These are phyloP conservation scores for Phanerotoma sp. DNA, from an alignment of 2,888 invertebrate species.

Conservation along the genomic window DNA sequence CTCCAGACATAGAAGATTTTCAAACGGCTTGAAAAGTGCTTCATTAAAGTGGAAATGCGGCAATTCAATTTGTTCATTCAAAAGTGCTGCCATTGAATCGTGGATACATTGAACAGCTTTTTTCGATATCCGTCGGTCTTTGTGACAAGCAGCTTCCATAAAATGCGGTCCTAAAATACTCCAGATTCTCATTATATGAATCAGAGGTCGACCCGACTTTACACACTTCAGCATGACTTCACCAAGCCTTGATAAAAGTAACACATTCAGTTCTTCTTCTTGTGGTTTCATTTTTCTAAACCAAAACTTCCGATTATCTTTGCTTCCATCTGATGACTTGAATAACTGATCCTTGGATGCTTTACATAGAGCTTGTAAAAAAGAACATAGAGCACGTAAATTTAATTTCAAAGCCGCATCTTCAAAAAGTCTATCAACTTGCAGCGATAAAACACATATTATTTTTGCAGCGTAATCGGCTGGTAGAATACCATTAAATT, in stretches of 20 bases:
- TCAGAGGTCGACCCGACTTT: conserved; percentile 80
- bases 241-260: conserved; percentile 80
- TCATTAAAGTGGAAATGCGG: conserved; percentile 96
- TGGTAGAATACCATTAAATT: conserved; percentile 65
- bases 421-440: conserved; percentile 88
- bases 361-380: conserved; percentile 77
- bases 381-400: conserved; percentile 78
- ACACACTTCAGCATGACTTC: conserved; percentile 87
- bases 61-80: conserved; percentile 84
- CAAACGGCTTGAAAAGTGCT: conserved; percentile 91
- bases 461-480: conserved; percentile 85
- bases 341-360: conserved; percentile 78
- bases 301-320: conserved; percentile 50
- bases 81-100: conserved; percentile 83
- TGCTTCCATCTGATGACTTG: conserved; percentile 45
- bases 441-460: conserved; percentile 85
- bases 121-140: conserved; percentile 84
- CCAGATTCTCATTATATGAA: conserved; percentile 92
- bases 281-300: conserved; percentile 54
- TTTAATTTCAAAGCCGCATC: conserved; percentile 86
- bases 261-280: conserved; percentile 53
- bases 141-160: conserved; percentile 94
- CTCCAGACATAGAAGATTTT: conserved; percentile 90
- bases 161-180: conserved; percentile 89
- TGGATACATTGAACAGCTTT: conserved; percentile 91